These are phyloP conservation scores for Oophaga pumilio DNA, from an alignment of 2,113 vertebrate species.

Conservation along the genomic window DNA sequence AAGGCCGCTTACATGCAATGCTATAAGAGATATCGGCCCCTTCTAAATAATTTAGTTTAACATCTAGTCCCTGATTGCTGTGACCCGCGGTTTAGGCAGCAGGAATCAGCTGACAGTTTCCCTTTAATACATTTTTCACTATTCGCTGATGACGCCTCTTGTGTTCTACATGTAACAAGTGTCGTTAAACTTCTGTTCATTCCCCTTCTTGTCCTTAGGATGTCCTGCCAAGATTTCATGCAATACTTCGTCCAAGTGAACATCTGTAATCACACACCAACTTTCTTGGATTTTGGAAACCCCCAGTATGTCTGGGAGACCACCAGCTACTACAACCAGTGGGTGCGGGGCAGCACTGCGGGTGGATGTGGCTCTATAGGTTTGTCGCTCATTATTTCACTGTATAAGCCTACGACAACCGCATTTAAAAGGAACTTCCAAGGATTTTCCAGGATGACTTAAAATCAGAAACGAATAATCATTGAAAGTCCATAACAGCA, in stretches of 20 bases:
- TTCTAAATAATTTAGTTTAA: no score
- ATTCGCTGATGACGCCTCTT: neutral
- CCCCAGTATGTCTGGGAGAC: conserved; percentile 58
- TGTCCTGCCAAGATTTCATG: conserved; percentile 70
- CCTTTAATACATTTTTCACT: no score
- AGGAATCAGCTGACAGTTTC: no score
- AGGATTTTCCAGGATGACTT: neutral
- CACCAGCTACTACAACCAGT: conserved; percentile 44
- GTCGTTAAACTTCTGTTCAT: neutral
- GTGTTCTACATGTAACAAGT: neutral
- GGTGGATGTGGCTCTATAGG: conserved; percentile 19
- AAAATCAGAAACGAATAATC: neutral
- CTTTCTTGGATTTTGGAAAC: conserved; percentile 63
- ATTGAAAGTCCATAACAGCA: no score
- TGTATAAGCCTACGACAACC: neutral
- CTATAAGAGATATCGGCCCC: no score
- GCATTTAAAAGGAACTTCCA: neutral
- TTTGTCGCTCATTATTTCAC: neutral
- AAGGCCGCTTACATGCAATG: no score
- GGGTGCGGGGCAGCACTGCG: conserved; percentile 45
- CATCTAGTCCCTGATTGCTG: no score
- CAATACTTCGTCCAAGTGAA: conserved; percentile 66
- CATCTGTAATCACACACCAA: conserved; percentile 69
- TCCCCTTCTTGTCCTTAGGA: conserved; percentile 64
- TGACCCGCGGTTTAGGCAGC: no score